Conservation (phyloP, 2,888 invertebrate genomes). For the Cantharis nigra region DNA sequence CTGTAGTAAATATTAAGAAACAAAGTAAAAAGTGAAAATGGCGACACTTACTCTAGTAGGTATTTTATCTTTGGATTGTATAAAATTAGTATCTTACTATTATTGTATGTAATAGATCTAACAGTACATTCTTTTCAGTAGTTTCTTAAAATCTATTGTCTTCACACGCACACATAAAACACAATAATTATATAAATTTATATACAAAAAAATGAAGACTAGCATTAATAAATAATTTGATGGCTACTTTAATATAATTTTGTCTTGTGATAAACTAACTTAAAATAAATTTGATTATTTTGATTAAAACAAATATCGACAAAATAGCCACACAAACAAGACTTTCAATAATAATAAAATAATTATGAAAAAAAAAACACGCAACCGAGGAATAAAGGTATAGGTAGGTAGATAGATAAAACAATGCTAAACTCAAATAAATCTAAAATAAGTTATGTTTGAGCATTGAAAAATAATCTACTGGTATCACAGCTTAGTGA, state of each 20-base stretch:
- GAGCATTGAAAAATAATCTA: conserved; percentile 52
- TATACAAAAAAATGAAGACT: conserved; percentile 47
- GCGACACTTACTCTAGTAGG: conserved; percentile 26
- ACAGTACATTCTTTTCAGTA: conserved; percentile 38
- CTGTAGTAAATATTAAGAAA: not conserved
- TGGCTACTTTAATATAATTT: conserved; percentile 6
- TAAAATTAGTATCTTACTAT: conserved; percentile 51
- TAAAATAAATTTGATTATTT: not conserved
- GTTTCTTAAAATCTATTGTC: conserved; percentile 36
- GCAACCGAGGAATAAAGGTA: not conserved
- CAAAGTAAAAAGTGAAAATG: not conserved
- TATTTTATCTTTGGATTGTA: conserved; percentile 55
- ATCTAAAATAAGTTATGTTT: conserved; percentile 48
- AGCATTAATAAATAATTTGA: conserved; percentile 37
- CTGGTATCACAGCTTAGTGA: conserved; percentile 57
- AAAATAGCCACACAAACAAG: not conserved
- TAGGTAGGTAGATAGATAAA: not conserved
- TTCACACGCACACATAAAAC: conserved; percentile 40
- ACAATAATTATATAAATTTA: conserved; percentile 25
- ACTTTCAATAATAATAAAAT: not conserved
- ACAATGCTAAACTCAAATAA: conserved; percentile 11
- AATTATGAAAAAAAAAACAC: not conserved
- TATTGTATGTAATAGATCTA: conserved; percentile 33
- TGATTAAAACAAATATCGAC: not conserved
- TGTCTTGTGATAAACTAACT: not conserved